These are phyloP conservation scores for Entomyzon cyanotis DNA, from an alignment of 2,113 vertebrate species.

Conservation along the genomic window DNA sequence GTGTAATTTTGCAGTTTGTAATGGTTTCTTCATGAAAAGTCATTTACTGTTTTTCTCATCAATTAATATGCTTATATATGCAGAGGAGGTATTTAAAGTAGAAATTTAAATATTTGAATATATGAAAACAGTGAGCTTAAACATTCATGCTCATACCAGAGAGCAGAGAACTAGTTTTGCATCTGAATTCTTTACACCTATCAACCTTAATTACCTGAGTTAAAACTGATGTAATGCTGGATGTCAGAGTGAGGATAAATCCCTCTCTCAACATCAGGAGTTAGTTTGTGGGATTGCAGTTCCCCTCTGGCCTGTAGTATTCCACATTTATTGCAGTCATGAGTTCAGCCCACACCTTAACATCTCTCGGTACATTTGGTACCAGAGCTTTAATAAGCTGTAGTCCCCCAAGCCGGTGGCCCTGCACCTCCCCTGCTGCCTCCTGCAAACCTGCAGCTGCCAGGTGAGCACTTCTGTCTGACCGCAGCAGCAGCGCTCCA, in stretches of 20 bases:
- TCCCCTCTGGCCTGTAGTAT: neutral
- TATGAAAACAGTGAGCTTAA: neutral
- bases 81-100: neutral
- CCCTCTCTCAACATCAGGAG: neutral
- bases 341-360: neutral
- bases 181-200: neutral
- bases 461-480: neutral
- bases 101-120: neutral
- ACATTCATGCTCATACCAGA: neutral
- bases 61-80: neutral
- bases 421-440: neutral
- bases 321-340: neutral
- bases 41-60: neutral
- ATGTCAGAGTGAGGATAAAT: neutral
- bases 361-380: neutral
- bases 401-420: rapidly evolving
- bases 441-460: neutral
- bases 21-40: neutral
- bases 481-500: neutral
- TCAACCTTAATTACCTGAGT: neutral
- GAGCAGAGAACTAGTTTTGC: neutral
- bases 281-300: neutral
- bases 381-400: neutral
- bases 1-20: neutral
- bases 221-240: neutral